Evolutionary conservation across 2,797 vertebrate species (phyloP).

Genomic region (Huso huso): DNA sequence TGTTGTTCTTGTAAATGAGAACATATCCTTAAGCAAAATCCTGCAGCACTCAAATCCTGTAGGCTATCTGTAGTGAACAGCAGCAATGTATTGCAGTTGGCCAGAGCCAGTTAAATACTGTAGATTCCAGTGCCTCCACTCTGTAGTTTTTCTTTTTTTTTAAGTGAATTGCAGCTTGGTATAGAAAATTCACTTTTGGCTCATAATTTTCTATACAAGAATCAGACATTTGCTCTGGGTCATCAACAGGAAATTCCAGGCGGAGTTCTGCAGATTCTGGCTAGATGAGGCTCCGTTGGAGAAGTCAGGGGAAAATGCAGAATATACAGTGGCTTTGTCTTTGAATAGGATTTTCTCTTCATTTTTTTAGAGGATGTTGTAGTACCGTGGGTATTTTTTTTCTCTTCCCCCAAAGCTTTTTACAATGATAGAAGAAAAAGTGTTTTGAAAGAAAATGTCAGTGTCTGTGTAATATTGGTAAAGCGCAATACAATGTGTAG

Average conservation of each 20-base stretch:
- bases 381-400: background rate
- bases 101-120: no score
- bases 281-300: constrained; percentile 2
- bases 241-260: constrained; percentile 68
- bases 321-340: constrained; percentile 29
- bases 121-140: no score
- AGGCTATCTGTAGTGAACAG: no score
- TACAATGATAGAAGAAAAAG: background rate
- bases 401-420: background rate
- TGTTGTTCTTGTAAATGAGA: background rate
- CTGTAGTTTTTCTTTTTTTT: no score
- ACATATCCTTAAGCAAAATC: no score
- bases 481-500: no score
- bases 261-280: constrained; percentile 23
- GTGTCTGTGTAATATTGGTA: no score
- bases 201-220: constrained; percentile 42
- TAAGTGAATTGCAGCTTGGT: background rate
- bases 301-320: constrained; percentile 35
- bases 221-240: constrained; percentile 45
- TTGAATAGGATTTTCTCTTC: background rate
- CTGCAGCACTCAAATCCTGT: no score
- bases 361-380: background rate
- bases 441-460: no score
- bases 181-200: background rate
- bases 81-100: no score